Conservation (phyloP, 2,888 invertebrate genomes). For the Rutpela maculata region DNA sequence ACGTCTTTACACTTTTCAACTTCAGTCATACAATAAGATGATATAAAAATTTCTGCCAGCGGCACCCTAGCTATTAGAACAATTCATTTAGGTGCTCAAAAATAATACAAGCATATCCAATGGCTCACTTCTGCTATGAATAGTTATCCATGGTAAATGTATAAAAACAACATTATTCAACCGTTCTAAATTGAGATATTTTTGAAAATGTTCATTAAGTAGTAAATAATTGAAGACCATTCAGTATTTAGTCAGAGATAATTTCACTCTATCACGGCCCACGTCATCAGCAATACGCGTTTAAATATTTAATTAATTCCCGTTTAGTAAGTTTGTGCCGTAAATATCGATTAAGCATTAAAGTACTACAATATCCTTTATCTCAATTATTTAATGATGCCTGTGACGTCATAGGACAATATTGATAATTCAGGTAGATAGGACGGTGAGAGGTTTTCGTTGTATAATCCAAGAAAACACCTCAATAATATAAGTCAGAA, state of each 20-base stretch:
- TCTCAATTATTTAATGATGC: conserved; percentile 37
- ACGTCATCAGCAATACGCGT: conserved; percentile 11
- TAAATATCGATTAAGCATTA: conserved; percentile 23
- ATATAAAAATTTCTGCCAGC: too few relatives aligned
- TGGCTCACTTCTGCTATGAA: too few relatives aligned
- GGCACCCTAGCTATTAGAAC: too few relatives aligned
- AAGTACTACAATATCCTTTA: conserved; percentile 21
- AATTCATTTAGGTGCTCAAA: too few relatives aligned
- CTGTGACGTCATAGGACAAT: conserved; percentile 27
- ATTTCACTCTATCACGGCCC: conserved; percentile 12
- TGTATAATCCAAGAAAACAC: background rate
- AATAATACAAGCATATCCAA: too few relatives aligned
- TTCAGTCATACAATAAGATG: too few relatives aligned
- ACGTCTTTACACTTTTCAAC: too few relatives aligned
- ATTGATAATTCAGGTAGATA: conserved; percentile 22
- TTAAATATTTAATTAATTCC: conserved; percentile 31
- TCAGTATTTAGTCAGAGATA: background rate
- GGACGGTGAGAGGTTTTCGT: conserved; percentile 10
- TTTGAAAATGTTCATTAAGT: background rate
- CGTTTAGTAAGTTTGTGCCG: conserved; percentile 8
- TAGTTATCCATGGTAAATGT: too few relatives aligned
- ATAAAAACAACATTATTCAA: too few relatives aligned
- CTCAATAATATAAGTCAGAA: background rate
- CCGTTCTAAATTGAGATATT: background rate
- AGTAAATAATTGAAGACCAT: background rate